phyloP scores from a whole-genome alignment of 2,888 invertebrate species.

The Leptopterna dolabrata region DNA sequence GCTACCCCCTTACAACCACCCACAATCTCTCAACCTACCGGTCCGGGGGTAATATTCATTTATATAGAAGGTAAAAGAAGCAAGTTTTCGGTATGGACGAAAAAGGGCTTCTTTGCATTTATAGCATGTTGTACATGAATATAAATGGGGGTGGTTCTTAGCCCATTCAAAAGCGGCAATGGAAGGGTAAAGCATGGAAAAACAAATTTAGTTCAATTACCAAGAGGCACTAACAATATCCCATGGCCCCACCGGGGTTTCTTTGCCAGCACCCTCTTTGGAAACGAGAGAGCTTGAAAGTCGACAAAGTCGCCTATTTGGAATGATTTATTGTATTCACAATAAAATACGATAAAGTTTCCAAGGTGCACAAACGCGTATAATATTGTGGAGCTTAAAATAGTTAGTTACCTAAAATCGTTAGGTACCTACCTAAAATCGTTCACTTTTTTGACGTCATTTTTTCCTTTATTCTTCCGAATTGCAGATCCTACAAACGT shows the following conservation, averaged over 20 bases:
- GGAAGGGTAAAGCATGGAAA: not conserved
- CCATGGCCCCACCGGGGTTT: not conserved
- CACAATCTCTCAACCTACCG: not conserved
- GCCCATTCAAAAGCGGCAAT: conserved; percentile 26
- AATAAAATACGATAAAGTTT: no score
- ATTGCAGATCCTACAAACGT: no score
- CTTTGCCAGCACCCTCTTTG: not conserved
- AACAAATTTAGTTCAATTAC: conserved; percentile 35
- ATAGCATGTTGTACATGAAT: conserved; percentile 50
- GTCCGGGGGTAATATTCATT: conserved; percentile 33
- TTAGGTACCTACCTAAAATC: no score
- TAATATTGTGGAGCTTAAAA: no score
- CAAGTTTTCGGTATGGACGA: conserved; percentile 36
- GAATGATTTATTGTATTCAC: no score
- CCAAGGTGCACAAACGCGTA: no score
- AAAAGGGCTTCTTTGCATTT: conserved; percentile 36
- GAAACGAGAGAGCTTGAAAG: not conserved
- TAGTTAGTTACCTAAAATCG: no score
- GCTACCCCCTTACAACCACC: not conserved
- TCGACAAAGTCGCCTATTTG: not conserved
- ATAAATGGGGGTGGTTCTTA: conserved; percentile 28
- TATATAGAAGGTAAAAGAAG: conserved; percentile 30
- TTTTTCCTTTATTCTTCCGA: no score
- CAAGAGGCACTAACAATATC: not conserved
- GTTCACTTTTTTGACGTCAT: no score